Evolutionary conservation across 2,797 vertebrate genomes (phyloP).

Genomic region (Serranus cabrilla): DNA sequence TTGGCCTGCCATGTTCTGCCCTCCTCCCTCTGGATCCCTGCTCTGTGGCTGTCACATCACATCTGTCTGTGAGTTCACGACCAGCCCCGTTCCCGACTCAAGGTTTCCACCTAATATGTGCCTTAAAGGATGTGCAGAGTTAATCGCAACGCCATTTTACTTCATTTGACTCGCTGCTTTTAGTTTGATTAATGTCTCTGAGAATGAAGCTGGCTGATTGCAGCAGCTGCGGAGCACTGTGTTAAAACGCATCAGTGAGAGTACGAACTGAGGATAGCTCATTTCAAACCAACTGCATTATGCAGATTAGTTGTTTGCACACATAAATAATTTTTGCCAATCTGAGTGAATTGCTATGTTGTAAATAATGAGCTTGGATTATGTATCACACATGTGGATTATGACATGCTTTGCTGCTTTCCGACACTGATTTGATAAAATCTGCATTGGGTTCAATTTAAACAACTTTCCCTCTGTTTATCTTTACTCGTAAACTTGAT

Average conservation of each 20-base stretch:
- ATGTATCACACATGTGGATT: constrained; percentile 14
- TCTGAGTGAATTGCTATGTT: constrained; percentile 3
- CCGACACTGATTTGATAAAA: constrained; percentile 29
- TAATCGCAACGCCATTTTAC: constrained; percentile 40
- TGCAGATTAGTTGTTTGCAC: constrained; percentile 27
- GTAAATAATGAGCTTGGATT: constrained; percentile 11
- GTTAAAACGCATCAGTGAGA: constrained; percentile 21
- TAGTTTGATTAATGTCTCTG: constrained; percentile 49
- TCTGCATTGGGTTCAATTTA: constrained; percentile 29
- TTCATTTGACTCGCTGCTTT: constrained; percentile 42
- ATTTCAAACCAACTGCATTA: constrained; percentile 8
- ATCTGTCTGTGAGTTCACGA: constrained; percentile 37
- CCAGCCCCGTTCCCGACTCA: constrained; percentile 2
- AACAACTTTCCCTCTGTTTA: constrained; percentile 33
- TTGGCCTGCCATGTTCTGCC: constrained; percentile 44
- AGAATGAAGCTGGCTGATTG: constrained; percentile 23
- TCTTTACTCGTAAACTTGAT: constrained; percentile 49
- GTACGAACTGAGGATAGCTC: constrained; percentile 8
- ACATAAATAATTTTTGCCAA: constrained; percentile 21
- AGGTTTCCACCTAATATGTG: constrained; percentile 17
- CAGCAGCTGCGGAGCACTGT: constrained; percentile 28
- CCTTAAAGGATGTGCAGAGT: constrained; percentile 26
- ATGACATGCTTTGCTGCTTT: constrained; percentile 11
- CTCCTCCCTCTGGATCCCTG: constrained; percentile 23
- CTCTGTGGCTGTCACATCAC: constrained; percentile 50